Evolutionary conservation across 2,113 vertebrate species (phyloP).

Genomic region (Oriolus oriolus): DNA sequence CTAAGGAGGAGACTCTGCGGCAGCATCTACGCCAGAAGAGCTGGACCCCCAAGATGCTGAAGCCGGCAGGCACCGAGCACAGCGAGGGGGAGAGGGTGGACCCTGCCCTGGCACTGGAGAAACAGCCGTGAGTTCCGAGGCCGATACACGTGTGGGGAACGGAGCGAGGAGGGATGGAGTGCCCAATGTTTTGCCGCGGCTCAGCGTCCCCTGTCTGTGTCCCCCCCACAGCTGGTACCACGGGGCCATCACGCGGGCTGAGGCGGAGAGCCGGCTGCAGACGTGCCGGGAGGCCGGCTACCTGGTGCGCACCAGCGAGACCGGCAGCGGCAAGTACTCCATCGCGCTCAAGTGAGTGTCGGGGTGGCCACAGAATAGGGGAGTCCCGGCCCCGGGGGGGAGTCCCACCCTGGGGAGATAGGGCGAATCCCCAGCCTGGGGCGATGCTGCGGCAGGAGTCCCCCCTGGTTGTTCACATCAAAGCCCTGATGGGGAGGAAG

Average conservation of each 20-base stretch:
- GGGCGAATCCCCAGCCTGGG: neutral
- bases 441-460: neutral
- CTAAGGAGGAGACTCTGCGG: conserved; percentile 73
- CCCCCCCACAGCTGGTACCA: conserved; percentile 86
- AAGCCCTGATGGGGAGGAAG: neutral
- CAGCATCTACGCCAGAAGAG: conserved; percentile 86
- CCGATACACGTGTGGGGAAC: rapidly evolving
- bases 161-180: rapidly evolving
- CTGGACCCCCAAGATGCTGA: conserved; percentile 86
- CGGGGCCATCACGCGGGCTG: conserved; percentile 86
- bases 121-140: conserved; percentile 80
- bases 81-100: conserved; percentile 80
- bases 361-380: conserved; percentile 11
- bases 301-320: conserved; percentile 93
- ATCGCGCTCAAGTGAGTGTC: conserved; percentile 91
- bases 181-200: rapidly evolving
- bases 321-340: conserved; percentile 91
- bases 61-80: conserved; percentile 55
- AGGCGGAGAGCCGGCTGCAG: conserved; percentile 90
- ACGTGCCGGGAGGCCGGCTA: conserved; percentile 89
- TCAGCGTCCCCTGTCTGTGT: neutral
- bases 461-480: neutral
- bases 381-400: neutral
- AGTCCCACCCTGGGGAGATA: neutral
- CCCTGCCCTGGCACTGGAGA: conserved; percentile 84